A percentile compares a stretch with the other conserved stretches of the same genome.
These are phyloP conservation scores for Agrilus biguttatus DNA, from an alignment of 2,888 invertebrate species.

Conservation along the genomic window DNA sequence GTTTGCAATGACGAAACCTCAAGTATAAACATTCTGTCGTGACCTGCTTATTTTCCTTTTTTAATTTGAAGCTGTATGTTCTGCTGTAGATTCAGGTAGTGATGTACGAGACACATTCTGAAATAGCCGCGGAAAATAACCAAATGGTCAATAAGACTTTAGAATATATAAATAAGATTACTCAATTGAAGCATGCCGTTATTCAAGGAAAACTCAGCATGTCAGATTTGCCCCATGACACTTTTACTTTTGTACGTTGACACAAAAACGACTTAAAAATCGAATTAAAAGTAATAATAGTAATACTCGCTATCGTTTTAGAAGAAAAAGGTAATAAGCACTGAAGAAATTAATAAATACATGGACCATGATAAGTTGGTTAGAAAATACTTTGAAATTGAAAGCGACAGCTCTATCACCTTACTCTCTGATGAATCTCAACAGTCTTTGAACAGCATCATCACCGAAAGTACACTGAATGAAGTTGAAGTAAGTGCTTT, in stretches of 20 bases:
- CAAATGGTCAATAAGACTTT: conserved; percentile 56
- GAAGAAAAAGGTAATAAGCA: too few relatives aligned
- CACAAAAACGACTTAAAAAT: too few relatives aligned
- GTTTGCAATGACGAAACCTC: conserved; percentile 63
- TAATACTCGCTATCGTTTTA: too few relatives aligned
- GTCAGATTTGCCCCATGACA: conserved; percentile 7
- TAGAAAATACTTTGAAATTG: conserved; percentile 60
- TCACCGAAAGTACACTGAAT: conserved; percentile 6
- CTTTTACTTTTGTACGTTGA: too few relatives aligned
- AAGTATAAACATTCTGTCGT: conserved; percentile 30
- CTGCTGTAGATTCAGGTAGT: conserved; percentile 54
- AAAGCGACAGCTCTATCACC: conserved; percentile 49
- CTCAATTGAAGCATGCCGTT: conserved; percentile 50
- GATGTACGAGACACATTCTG: conserved; percentile 69
- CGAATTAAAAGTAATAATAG: too few relatives aligned
- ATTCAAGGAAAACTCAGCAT: conserved; percentile 22
- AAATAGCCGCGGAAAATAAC: conserved; percentile 58
- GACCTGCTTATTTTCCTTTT: neutral
- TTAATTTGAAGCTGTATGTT: neutral
- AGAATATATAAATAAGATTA: conserved; percentile 54
- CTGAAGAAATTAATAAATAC: too few relatives aligned
- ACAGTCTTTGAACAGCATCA: neutral
- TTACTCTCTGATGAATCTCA: neutral
- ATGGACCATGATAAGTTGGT: conserved; percentile 33
- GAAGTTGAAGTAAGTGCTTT: conserved; percentile 15